A percentile compares a stretch with the other conserved stretches of the same genome.
phyloP scores from a whole-genome alignment of 2,797 vertebrate genomes.

The Molossus molossus region DNA sequence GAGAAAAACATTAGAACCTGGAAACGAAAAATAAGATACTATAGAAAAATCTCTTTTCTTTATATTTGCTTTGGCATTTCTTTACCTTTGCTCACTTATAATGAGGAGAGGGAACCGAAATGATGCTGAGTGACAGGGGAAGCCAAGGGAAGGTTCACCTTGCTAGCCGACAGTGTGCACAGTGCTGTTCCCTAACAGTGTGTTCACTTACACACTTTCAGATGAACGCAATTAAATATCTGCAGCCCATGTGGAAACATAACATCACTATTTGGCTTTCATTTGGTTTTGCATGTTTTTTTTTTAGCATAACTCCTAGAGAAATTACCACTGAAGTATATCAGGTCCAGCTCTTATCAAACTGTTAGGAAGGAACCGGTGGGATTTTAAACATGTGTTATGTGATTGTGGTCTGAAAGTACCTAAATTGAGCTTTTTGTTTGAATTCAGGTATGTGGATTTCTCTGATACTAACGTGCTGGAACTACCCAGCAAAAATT shows the following conservation, averaged over 20 bases:
- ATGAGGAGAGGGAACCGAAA: conserved; percentile 24
- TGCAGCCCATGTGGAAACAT: not conserved
- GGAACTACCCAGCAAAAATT: conserved; percentile 36
- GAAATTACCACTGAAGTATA: conserved; percentile 22
- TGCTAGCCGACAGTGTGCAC: not conserved
- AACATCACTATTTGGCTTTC: not conserved
- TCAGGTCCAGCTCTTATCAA: conserved; percentile 43
- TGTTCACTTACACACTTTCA: conserved; percentile 30
- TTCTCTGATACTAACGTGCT: conserved; percentile 55
- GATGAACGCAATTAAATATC: not conserved
- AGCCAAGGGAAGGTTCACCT: not conserved
- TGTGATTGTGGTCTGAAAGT: conserved; percentile 50
- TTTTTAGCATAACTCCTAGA: conserved; percentile 26
- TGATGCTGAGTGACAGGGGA: not conserved
- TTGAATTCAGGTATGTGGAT: conserved; percentile 36
- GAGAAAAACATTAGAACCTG: conserved; percentile 28
- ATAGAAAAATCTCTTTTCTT: conserved; percentile 37
- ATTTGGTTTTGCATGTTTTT: conserved; percentile 43
- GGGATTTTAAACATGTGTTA: conserved; percentile 60
- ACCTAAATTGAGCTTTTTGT: conserved; percentile 30
- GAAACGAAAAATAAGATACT: conserved; percentile 40
- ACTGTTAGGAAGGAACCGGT: conserved; percentile 35
- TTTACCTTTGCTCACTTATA: conserved; percentile 37
- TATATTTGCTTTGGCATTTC: conserved; percentile 40
- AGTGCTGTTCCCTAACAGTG: not conserved